Evolutionary conservation across 2,797 vertebrate species (phyloP).

Genomic region (Podarcis siculus): DNA sequence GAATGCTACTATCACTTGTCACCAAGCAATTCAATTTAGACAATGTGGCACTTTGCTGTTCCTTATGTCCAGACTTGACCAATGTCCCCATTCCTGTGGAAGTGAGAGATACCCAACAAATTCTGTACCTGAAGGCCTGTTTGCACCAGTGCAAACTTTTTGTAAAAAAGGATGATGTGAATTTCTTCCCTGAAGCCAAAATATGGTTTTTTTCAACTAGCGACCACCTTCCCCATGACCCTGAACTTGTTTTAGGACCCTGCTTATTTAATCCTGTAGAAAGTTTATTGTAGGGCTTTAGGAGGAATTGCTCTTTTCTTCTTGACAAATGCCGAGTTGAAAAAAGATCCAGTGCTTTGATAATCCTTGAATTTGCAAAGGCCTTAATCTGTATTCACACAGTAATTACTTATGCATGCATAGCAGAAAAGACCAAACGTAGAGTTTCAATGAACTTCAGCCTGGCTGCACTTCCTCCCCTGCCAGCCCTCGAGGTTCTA

Average conservation of each 20-base stretch:
- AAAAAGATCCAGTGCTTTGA: conserved; percentile 24
- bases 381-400: conserved; percentile 37
- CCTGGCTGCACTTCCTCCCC: neutral
- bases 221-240: neutral
- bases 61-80: neutral
- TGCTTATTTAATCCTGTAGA: neutral
- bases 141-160: neutral
- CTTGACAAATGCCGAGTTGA: neutral
- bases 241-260: neutral
- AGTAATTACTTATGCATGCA: conserved; percentile 19
- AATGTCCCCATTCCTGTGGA: neutral
- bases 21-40: neutral
- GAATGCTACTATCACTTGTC: neutral
- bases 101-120: neutral
- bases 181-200: neutral
- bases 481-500: neutral
- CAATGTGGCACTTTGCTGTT: neutral
- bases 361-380: conserved; percentile 46
- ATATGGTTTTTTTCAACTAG: neutral
- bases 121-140: neutral
- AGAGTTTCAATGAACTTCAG: conserved; percentile 37
- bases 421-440: conserved; percentile 11
- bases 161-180: neutral
- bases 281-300: conserved; percentile 21
- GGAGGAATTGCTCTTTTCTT: conserved; percentile 22